Conservation (phyloP, 2,113 vertebrate species). For the Falcunculus frontatus region DNA sequence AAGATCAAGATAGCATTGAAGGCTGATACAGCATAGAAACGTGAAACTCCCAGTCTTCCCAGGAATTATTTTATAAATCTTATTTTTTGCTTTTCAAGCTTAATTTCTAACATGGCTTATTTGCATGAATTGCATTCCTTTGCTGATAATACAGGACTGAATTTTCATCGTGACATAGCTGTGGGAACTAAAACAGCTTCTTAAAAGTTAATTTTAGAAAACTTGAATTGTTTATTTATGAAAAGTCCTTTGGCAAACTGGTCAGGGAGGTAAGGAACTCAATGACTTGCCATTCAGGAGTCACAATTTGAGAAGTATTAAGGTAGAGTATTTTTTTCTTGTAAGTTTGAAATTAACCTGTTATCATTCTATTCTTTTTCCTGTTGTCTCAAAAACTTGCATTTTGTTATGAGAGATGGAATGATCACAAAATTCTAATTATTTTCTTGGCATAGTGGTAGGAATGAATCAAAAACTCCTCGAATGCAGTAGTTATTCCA, state of each 20-base stretch:
- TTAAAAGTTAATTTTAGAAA: conserved; percentile 6
- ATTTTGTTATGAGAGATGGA: neutral
- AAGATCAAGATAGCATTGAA: neutral
- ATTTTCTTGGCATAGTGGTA: neutral
- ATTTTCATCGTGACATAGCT: neutral
- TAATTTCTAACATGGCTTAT: neutral
- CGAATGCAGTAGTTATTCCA: neutral
- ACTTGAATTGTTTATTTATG: neutral
- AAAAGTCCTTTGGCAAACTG: neutral
- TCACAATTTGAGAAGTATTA: neutral
- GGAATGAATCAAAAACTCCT: neutral
- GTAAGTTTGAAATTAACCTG: neutral
- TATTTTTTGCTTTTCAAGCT: neutral
- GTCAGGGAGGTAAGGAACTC: neutral
- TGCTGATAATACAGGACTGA: neutral
- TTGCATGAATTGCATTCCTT: neutral
- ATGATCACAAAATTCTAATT: neutral
- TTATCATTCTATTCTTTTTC: neutral
- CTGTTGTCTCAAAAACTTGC: neutral
- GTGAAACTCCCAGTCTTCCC: neutral
- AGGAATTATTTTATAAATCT: neutral
- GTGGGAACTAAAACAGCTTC: neutral
- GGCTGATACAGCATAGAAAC: neutral
- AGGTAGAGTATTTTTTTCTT: neutral
- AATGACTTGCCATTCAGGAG: neutral